phyloP scores from a whole-genome alignment of 1,140 invertebrate species.

The Nasonia giraulti region DNA sequence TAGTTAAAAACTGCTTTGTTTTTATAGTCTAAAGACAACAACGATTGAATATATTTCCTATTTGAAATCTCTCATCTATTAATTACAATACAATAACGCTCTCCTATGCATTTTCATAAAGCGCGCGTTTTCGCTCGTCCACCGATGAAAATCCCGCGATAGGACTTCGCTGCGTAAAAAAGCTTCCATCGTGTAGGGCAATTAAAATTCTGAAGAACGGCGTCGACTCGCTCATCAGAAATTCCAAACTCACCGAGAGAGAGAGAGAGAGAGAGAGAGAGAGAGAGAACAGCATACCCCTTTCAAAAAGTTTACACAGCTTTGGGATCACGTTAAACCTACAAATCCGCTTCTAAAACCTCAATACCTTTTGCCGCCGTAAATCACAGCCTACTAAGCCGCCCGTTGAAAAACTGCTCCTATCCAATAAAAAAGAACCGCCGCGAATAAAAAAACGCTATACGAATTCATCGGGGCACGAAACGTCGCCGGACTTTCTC shows the following conservation, averaged over 20 bases:
- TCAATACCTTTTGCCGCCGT: background rate
- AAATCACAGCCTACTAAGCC: background rate
- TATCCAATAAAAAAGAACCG: background rate
- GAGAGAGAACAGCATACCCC: background rate
- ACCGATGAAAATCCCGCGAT: no score
- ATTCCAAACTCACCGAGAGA: background rate
- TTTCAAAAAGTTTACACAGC: background rate
- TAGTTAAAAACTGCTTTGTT: no score
- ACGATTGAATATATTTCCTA: no score
- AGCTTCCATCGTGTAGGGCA: no score
- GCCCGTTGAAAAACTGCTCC: background rate
- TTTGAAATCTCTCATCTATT: no score
- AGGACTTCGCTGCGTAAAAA: no score
- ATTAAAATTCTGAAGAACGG: background rate
- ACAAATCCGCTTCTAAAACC: constrained; percentile 1
- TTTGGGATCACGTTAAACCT: background rate
- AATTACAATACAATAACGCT: no score
- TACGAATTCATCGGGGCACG: background rate
- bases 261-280: background rate
- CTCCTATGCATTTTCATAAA: no score
- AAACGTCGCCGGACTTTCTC: background rate
- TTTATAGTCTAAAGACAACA: no score
- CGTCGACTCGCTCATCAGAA: background rate
- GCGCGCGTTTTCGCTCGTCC: no score
- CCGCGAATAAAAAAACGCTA: background rate